Conservation (phyloP, 2,113 vertebrate species). For the Pandion haliaetus region DNA sequence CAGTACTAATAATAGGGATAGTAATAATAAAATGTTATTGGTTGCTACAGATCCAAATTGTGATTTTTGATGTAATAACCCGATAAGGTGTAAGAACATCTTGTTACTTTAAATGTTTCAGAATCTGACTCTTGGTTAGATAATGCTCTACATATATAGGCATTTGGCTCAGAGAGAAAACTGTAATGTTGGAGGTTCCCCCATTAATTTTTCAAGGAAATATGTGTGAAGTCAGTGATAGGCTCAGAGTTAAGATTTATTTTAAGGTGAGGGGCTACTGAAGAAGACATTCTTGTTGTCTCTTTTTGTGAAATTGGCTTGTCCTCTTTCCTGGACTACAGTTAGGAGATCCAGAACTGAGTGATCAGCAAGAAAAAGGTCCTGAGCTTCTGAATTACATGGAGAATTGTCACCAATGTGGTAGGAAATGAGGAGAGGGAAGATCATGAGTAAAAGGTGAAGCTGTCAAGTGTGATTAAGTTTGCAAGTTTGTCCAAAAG, state of each 20-base stretch:
- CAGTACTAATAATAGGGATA: background rate
- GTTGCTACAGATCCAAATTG: background rate
- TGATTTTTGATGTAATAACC: background rate
- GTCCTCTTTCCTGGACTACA: background rate
- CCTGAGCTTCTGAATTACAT: background rate
- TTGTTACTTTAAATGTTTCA: background rate
- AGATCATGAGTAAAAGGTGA: background rate
- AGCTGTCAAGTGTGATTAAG: background rate
- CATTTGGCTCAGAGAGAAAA: background rate
- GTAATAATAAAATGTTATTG: background rate
- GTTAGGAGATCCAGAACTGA: background rate
- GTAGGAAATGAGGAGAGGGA: background rate
- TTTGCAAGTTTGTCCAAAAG: background rate
- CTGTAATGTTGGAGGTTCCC: background rate
- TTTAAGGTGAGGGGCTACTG: background rate
- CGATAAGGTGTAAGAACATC: background rate
- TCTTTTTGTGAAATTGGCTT: background rate
- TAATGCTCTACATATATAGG: background rate
- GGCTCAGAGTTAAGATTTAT: background rate
- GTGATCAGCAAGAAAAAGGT: background rate
- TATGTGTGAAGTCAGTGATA: background rate
- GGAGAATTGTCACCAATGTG: background rate
- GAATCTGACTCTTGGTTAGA: background rate
- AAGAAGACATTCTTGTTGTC: background rate
- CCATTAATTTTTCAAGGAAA: background rate